Conservation (phyloP, 2,113 vertebrate genomes). For the Pleuronectes platessa region DNA sequence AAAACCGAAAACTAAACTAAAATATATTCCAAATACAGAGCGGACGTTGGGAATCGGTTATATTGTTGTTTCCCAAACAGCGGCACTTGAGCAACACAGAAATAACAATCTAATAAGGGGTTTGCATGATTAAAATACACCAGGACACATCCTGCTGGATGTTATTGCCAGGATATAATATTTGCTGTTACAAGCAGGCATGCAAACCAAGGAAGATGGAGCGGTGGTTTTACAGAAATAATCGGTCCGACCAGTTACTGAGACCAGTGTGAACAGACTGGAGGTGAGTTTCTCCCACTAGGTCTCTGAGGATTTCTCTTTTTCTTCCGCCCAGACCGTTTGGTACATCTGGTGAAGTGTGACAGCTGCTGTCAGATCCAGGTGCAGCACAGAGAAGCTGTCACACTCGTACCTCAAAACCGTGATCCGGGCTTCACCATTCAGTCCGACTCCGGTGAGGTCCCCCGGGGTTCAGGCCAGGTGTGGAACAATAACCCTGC, state of each 20-base stretch:
- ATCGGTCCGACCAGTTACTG: background rate
- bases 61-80: slow-evolving; percentile 46
- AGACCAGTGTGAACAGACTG: background rate
- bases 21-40: slow-evolving; percentile 29
- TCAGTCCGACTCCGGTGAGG: slow-evolving; percentile 41
- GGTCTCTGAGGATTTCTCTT: slow-evolving; percentile 4
- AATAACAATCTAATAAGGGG: slow-evolving; percentile 36
- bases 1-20: slow-evolving; percentile 57
- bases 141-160: slow-evolving; percentile 33
- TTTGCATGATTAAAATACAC: slow-evolving; percentile 35
- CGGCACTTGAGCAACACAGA: slow-evolving; percentile 1
- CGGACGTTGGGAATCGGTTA: slow-evolving; percentile 17
- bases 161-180: slow-evolving; percentile 15
- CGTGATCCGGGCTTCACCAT: slow-evolving; percentile 38
- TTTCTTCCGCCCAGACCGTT: background rate
- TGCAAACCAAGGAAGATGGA: background rate
- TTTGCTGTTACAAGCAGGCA: background rate
- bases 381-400: slow-evolving; percentile 49
- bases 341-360: slow-evolving; percentile 44
- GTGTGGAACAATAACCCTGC: slow-evolving; percentile 44
- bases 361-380: slow-evolving; percentile 65
- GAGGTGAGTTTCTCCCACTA: background rate
- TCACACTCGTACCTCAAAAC: background rate
- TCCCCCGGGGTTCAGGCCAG: slow-evolving; percentile 43
- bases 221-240: background rate